Base-by-base conservation (phyloP, 1,140 invertebrate genomes). In the Leptinotarsa undecemlineata region DNA sequence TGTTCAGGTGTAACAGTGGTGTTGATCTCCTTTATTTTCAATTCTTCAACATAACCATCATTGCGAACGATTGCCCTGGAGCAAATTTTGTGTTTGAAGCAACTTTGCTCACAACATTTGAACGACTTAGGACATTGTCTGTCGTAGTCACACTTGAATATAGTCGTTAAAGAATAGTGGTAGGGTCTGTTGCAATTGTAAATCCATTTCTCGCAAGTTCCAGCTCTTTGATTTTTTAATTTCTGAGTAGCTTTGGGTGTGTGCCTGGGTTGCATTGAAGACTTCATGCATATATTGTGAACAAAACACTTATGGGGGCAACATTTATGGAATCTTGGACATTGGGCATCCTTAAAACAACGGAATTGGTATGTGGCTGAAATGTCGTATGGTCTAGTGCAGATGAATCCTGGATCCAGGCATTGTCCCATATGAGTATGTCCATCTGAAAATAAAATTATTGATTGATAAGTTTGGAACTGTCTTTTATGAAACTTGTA, bases 41-140 rank as follows among this genome's bases (percentile, higher is more conserved):
- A 51, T 19, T 70, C 68, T 57, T 70, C 68, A 11, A 60, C 68
- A 48, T 70, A 23, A n/a, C 15, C 48, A n/a, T 17, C 26, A 48
- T 42, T 26, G 23, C 2, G 8, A 20, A 26, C 5, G 21, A 64
- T 26, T 64, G 19, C 62, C 20, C 51, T 72, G 19, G 62, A 64
- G 47, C 71, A 72, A 21, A 72, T 72, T 72, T 72, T 72, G 17
- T 72, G 71, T 48, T 20, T 1, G 48, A 72, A 72, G 17, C 71
- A 72, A 63, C 62, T 64, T 47, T 72, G 71, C 19, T 21, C 23
- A 47, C 72, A 73, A 8, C 72, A 73, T 33, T 66, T 66, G 42
- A 66, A 73, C 5, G 19, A 15, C n/a, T 51, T n/a, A 42, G 72
- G 72, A 68, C 72, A 73, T 51, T 70, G 68, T 3, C 11, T 6